Evolutionary conservation across 2,888 invertebrate species (phyloP).

Genomic region (Bellardia pandia): DNA sequence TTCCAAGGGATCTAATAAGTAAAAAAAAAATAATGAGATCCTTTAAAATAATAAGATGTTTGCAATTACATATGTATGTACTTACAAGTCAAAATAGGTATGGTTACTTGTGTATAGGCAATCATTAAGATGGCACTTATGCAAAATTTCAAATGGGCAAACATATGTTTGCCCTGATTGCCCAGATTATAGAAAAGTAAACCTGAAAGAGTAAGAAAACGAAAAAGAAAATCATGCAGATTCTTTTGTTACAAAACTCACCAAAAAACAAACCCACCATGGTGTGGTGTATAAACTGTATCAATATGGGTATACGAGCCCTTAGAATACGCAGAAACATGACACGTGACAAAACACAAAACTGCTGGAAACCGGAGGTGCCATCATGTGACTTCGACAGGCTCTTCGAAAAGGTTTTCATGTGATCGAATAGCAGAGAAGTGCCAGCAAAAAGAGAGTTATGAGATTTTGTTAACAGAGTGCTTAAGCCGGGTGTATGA

Average conservation of each 20-base stretch:
- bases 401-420: slow-evolving; percentile 84
- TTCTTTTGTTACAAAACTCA: slow-evolving; percentile 67
- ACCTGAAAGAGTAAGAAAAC: slow-evolving; percentile 82
- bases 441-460: slow-evolving; percentile 78
- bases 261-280: slow-evolving; percentile 86
- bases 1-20: slow-evolving; percentile 87
- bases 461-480: slow-evolving; percentile 76
- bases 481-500: slow-evolving; percentile 74
- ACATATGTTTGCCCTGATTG: slow-evolving; percentile 88
- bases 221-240: background rate
- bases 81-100: slow-evolving; percentile 89
- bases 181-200: slow-evolving; percentile 87
- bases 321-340: slow-evolving; percentile 87
- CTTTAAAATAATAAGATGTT: too few relatives aligned
- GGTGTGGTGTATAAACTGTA: slow-evolving; percentile 87
- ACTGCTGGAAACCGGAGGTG: slow-evolving; percentile 86
- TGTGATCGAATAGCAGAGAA: slow-evolving; percentile 84
- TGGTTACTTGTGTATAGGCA: slow-evolving; percentile 89
- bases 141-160: slow-evolving; percentile 88
- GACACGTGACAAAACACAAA: slow-evolving; percentile 86
- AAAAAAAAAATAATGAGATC: background rate
- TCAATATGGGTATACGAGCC: slow-evolving; percentile 86
- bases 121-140: slow-evolving; percentile 88
- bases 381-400: slow-evolving; percentile 83
- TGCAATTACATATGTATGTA: too few relatives aligned